These are phyloP conservation scores for Paralichthys olivaceus DNA, from an alignment of 2,113 vertebrate species.

Conservation along the genomic window DNA sequence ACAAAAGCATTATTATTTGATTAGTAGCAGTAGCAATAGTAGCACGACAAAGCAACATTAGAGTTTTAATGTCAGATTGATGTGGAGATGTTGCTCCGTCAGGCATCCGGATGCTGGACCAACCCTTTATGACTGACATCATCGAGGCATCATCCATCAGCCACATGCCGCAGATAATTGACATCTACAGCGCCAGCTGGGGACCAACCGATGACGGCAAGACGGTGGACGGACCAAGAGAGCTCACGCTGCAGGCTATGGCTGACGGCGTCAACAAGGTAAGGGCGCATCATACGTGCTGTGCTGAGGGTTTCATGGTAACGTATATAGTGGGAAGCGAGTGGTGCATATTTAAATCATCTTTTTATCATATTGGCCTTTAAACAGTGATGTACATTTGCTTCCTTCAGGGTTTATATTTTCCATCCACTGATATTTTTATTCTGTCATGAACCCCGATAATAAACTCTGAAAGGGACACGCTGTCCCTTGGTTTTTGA, in stretches of 20 bases:
- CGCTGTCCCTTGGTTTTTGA: too few relatives aligned
- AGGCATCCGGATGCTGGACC: conserved; percentile 99
- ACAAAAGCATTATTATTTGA: background rate
- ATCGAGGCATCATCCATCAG: conserved; percentile 99
- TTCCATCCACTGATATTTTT: too few relatives aligned
- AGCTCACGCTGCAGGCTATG: conserved; percentile 97
- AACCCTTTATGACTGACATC: conserved; percentile 99
- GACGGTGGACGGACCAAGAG: conserved; percentile 98
- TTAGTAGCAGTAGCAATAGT: background rate
- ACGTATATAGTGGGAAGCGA: background rate
- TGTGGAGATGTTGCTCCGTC: conserved; percentile 9
- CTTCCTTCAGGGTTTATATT: too few relatives aligned
- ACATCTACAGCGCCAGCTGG: conserved; percentile 99
- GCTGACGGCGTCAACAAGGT: conserved; percentile 99
- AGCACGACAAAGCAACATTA: background rate
- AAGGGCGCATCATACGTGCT: conserved; percentile 13
- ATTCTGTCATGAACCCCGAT: too few relatives aligned
- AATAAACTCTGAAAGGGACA: background rate
- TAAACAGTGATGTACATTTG: too few relatives aligned
- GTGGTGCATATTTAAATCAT: background rate
- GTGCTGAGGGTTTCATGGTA: background rate
- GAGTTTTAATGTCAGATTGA: background rate
- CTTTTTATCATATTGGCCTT: too few relatives aligned
- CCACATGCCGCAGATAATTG: conserved; percentile 97
- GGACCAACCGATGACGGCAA: conserved; percentile 98